Base-by-base conservation (phyloP, 2,113 vertebrate genomes). In the Macrotus californicus region DNA sequence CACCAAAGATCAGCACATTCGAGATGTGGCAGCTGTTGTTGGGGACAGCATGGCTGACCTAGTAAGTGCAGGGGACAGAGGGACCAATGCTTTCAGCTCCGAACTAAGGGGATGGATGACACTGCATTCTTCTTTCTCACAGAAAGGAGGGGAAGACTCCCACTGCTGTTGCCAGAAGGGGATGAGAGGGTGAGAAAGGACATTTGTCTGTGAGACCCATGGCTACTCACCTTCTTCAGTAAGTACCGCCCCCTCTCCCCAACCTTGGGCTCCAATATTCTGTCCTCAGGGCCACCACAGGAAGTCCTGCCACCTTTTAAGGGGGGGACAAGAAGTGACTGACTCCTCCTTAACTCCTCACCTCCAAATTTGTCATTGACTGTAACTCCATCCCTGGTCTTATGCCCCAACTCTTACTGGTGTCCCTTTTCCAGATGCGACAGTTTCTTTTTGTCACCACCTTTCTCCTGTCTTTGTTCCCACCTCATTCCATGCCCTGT, bases 1-100 rank as follows among this genome's bases (percentile, higher is more conserved):
- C 96, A 99, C 99, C 69, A 98, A 98, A 50, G 98, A 99, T 86
- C 97, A 97, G 91, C 98, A 99, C 96, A 99, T 99, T 79, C 96
- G 80, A 24, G 96, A 92, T 1, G 98, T 99, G 90, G 99, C 99
- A 0, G 75, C 98, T 76, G 96, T 99, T 69, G 97, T 99, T 54
- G 98, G 98, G 83, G 99, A 99, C 86, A 99, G 98, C 94, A 98
- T 97, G 54, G 96, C 96, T 36, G 97, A 99, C 87, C 72, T 95
- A 96, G 95, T 97, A 56, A 95, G 48, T 36, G 29, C 16, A 36
- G 11, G 16, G 16, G 26, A 61, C 7, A 2, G 56, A 76, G n/a
- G 31, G 39, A 14, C 52, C 16, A 43, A 7, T 10, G 43, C 11
- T 26, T 50, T 77, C 67, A 26, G 18, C 54, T 80, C 46, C 52